Evolutionary conservation across 2,888 invertebrate genomes (phyloP).

Genomic region (Eupithecia tripunctaria): DNA sequence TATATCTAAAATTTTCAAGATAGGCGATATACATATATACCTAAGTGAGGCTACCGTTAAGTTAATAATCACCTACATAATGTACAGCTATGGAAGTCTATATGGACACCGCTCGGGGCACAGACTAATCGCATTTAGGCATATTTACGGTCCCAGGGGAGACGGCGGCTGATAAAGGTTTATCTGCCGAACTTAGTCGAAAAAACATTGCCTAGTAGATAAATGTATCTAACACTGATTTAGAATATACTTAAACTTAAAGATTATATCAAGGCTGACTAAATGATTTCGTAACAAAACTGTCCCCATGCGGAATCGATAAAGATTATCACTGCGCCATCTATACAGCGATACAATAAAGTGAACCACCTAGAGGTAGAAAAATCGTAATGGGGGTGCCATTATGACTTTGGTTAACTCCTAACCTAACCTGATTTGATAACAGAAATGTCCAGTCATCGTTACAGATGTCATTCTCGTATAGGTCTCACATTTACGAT

Average conservation of each 20-base stretch:
- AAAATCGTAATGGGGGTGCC: not conserved
- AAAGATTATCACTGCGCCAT: not conserved
- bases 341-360: not conserved
- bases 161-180: not conserved
- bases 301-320: not conserved
- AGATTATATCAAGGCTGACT: too few species aligned
- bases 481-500: not conserved
- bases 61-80: too few species aligned
- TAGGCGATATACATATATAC: too few species aligned
- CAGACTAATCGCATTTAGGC: too few species aligned
- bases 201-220: not conserved
- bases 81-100: too few species aligned
- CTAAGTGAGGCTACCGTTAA: too few species aligned
- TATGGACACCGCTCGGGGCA: too few species aligned
- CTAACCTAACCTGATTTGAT: constrained; percentile 14
- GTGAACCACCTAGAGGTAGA: not conserved
- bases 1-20: too few species aligned
- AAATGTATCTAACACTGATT: not conserved
- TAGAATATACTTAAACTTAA: too few species aligned
- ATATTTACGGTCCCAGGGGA: not conserved
- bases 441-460: not conserved
- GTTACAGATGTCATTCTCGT: constrained; percentile 33
- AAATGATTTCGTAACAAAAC: not conserved
- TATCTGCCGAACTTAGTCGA: not conserved
- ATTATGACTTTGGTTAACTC: too few species aligned